These are phyloP conservation scores for Clupea harengus DNA, from an alignment of 2,113 vertebrate species.

Conservation along the genomic window DNA sequence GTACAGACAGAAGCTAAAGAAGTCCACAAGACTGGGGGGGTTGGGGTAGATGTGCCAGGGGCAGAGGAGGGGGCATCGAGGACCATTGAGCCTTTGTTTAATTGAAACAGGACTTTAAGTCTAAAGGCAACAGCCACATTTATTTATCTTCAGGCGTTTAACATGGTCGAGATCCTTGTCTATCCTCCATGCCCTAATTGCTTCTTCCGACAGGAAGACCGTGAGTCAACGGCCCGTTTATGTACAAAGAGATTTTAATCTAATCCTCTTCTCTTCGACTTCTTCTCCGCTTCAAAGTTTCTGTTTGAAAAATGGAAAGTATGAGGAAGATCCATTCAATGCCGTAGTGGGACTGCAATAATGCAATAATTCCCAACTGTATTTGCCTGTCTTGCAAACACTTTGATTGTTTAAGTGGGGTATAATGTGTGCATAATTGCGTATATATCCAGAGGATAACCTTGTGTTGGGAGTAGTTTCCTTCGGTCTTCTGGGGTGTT, in stretches of 20 bases:
- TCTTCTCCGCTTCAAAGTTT: slow-evolving; percentile 41
- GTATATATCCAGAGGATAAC: slow-evolving; percentile 64
- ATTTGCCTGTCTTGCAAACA: slow-evolving; percentile 56
- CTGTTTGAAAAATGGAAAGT: slow-evolving; percentile 61
- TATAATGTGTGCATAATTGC: not conserved
- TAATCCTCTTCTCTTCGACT: slow-evolving; percentile 55
- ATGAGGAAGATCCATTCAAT: slow-evolving; percentile 49
- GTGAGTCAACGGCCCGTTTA: slow-evolving; percentile 69
- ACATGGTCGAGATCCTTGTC: slow-evolving; percentile 72
- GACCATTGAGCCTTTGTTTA: slow-evolving; percentile 57
- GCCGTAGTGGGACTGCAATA: slow-evolving; percentile 37
- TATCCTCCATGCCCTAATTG: slow-evolving; percentile 66
- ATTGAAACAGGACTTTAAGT: slow-evolving; percentile 68
- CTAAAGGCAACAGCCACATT: slow-evolving; percentile 63
- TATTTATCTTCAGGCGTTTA: slow-evolving; percentile 72
- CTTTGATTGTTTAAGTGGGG: slow-evolving; percentile 2
- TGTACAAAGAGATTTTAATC: slow-evolving; percentile 74
- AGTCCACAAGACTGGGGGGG: not conserved
- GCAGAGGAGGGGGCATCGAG: slow-evolving; percentile 51
- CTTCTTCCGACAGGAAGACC: slow-evolving; percentile 72
- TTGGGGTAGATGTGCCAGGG: slow-evolving; percentile 43
- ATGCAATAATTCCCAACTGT: slow-evolving; percentile 58
- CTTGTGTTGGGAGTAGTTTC: slow-evolving; percentile 42
- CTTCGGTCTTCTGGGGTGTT: not conserved
- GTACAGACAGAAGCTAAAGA: not conserved